Base-by-base conservation (phyloP, 2,888 invertebrate genomes). In the Tromatobia lineatoria region DNA sequence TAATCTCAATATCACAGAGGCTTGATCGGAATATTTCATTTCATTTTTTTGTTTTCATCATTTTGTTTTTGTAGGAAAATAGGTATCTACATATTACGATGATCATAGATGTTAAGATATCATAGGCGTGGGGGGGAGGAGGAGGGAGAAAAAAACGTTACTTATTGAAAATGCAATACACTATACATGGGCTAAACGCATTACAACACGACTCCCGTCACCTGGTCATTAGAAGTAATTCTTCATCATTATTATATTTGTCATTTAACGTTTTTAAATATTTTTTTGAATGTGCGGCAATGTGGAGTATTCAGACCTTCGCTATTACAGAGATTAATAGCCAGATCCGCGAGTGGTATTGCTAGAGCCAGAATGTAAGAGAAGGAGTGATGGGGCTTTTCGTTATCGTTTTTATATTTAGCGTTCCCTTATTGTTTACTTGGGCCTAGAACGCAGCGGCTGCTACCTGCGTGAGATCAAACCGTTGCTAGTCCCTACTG, bases 391-490 rank as follows among this genome's bases (percentile, higher is more conserved):
- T 89, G 90, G 87, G 88, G 88, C 86, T 82, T 76, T 82, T 83
- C 74, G 66, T 82, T 79, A 85, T 83, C 81, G 79, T 81, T 83
- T 82, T 83, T 77, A 81, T 76, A 79, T 77, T 87, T 85, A 82
- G 87, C 85, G 86, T 88, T 89, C 81, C 83, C 82, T 84, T 85
- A 85, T 91, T 89, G 70, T 81, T 76, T 88, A 93, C 88, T 93
- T 93, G 91, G 90, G 91, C 89, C 92, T 93, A 91, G 91, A 90
- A 83, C 91, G 92, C 88, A 91, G 91, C 92, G 91, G 91, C 95
- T 96, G 97, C 96, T 97, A 98, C 97, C 98, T 97, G 94, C 97
- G 96, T 92, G 96, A 96, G 92, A 97, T 96, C 89, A 98, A 95
- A 78, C 98, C 98, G 94, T 98, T 98, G 91, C 96, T 96, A 88